Base-by-base conservation (phyloP, 1,140 invertebrate species). In the Aphidius ervi region DNA sequence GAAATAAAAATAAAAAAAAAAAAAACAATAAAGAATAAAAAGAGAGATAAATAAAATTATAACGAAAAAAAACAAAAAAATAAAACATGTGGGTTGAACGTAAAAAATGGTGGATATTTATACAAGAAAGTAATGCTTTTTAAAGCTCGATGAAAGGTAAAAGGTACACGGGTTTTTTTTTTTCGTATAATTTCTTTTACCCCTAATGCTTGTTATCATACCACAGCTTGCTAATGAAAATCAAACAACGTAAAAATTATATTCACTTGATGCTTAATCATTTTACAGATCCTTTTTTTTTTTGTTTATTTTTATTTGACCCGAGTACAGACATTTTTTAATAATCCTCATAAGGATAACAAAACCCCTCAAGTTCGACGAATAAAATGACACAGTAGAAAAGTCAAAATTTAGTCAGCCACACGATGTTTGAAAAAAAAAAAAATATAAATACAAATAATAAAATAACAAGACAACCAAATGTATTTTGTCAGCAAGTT, bases 191-290 rank as follows among this genome's bases (percentile, higher is more conserved):
- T n/a, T 8, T 16, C 10, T 43, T 56, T 37, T 42, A 8, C 45
- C 10, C 45, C 6, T 56, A 9, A 54, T 54, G 16, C 37, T 56
- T 45, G 41, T 52, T 52, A 16, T 31, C 9, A 43, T 43, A 6
- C 41, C 16, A n/a, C 69, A 69, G 73, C 74, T 78, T 70, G 76
- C 79, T 79, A 80, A 80, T 80, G 78, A 79, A 80, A 80, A 78
- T 77, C 77, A 79, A 80, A 80, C 78, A 80, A 75, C 72, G 71
- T 73, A 74, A 74, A 79, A 75, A 77, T 73, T 71, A 71, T 68
- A 65, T 72, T 70, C 68, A 72, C 71, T 72, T 67, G 67, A 68
- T 63, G 66, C 68, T 68, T 64, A 65, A 69, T 64, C 67, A 45
- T 52, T 16, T 56, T 10, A 40, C 20, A 50, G 45, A 50, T 41